Conservation (phyloP, 2,113 vertebrate species). For the Alaudala cheleensis region DNA sequence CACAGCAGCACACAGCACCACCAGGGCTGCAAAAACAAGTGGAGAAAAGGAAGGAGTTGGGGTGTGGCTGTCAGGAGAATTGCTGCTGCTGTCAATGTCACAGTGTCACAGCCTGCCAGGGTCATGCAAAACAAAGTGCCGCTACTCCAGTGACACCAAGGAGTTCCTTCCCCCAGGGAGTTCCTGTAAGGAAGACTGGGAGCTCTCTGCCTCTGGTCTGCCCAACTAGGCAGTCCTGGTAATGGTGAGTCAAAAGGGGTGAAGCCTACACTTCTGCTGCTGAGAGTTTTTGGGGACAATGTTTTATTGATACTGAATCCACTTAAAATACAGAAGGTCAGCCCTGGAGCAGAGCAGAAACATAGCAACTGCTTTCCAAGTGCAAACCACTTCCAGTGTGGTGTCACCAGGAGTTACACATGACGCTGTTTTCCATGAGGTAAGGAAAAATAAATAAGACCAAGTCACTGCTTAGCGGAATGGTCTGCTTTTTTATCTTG, state of each 20-base stretch:
- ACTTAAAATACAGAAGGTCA: not conserved
- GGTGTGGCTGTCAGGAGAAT: not conserved
- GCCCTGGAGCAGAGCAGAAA: not conserved
- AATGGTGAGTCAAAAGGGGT: accelerated
- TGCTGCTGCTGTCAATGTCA: not conserved
- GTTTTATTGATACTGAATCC: not conserved
- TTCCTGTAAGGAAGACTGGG: not conserved
- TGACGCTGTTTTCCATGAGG: not conserved
- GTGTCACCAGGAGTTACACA: not conserved
- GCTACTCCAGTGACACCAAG: not conserved
- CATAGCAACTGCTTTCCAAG: not conserved
- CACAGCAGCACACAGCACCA: not conserved
- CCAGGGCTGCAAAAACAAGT: not conserved
- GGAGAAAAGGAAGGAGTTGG: not conserved
- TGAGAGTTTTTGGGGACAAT: not conserved
- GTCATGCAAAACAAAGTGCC: not conserved
- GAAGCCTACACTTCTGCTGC: not conserved
- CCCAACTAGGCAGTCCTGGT: not conserved
- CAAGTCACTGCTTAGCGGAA: constrained; percentile 14
- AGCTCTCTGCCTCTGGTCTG: not conserved
- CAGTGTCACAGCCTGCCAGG: not conserved
- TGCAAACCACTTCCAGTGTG: not conserved
- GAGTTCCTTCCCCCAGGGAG: not conserved
- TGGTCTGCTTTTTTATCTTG: constrained; percentile 56
- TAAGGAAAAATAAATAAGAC: not conserved